These are phyloP conservation scores for Leucoma salicis DNA, from an alignment of 2,888 invertebrate genomes.

Conservation along the genomic window DNA sequence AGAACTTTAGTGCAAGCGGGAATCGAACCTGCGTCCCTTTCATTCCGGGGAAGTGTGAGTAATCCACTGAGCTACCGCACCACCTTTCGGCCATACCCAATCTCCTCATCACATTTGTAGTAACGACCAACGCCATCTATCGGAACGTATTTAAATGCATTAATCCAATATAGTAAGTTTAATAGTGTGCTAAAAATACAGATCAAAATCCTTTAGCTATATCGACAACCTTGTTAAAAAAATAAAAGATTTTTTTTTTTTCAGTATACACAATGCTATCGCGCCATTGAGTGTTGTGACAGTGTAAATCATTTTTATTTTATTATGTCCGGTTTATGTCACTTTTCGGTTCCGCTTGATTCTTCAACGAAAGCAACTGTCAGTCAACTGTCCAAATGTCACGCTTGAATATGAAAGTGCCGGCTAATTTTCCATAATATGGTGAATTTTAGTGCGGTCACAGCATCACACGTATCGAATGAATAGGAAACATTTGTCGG, in stretches of 20 bases:
- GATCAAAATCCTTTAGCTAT: no score
- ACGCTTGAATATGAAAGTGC: slow-evolving; percentile 49
- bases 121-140: no score
- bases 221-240: background rate
- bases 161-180: no score
- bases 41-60: no score
- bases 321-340: slow-evolving; percentile 43
- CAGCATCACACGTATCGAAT: slow-evolving; percentile 36
- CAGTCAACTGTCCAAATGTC: slow-evolving; percentile 76
- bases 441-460: slow-evolving; percentile 50
- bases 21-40: no score
- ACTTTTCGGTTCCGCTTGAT: slow-evolving; percentile 65
- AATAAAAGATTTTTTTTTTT: slow-evolving; percentile 4
- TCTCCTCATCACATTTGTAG: no score
- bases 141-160: no score
- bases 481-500: slow-evolving; percentile 29
- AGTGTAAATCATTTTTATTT: slow-evolving; percentile 24
- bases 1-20: no score
- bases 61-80: no score
- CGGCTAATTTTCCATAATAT: slow-evolving; percentile 62
- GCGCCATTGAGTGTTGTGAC: slow-evolving; percentile 21
- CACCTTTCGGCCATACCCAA: no score
- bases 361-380: slow-evolving; percentile 73
- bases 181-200: no score
- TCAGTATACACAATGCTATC: slow-evolving; percentile 14